Evolutionary conservation across 2,888 invertebrate genomes (phyloP).

Genomic region (Entomobrya proxima): DNA sequence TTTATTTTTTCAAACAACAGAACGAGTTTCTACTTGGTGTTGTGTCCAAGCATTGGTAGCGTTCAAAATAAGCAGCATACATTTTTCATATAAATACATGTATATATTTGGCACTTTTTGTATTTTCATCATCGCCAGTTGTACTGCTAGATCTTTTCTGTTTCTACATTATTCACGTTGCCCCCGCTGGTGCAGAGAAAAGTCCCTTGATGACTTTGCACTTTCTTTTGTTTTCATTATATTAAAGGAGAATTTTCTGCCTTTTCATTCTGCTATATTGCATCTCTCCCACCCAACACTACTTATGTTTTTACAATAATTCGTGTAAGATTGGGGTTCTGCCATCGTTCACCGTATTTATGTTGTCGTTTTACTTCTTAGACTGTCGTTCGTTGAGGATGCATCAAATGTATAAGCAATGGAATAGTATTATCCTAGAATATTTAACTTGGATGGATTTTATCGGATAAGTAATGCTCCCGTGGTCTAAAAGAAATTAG

Average conservation of each 20-base stretch:
- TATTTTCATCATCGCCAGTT: background rate
- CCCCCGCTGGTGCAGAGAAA: slow-evolving; percentile 34
- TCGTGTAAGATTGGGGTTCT: background rate
- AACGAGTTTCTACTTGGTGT: no score
- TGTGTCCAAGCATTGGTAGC: no score
- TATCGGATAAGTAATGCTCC: no score
- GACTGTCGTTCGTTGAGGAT: no score
- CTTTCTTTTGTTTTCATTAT: slow-evolving; percentile 59
- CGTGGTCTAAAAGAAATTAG: no score
- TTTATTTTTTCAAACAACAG: no score
- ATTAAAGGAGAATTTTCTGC: slow-evolving; percentile 44
- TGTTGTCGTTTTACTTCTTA: background rate
- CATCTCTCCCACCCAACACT: background rate
- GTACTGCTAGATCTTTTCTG: background rate
- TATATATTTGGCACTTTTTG: no score
- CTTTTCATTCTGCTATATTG: slow-evolving; percentile 30
- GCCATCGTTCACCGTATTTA: slow-evolving; percentile 5
- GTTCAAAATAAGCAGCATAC: no score
- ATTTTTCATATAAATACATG: no score
- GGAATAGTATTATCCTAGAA: no score
- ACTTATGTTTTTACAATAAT: background rate
- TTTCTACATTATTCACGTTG: background rate
- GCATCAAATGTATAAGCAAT: no score
- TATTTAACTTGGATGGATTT: no score
- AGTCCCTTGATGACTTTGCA: slow-evolving; percentile 55